Evolutionary conservation across 2,113 vertebrate species (phyloP), one percentile per base, ranked within the genome.

Genomic region (Saccopteryx bilineata): DNA sequence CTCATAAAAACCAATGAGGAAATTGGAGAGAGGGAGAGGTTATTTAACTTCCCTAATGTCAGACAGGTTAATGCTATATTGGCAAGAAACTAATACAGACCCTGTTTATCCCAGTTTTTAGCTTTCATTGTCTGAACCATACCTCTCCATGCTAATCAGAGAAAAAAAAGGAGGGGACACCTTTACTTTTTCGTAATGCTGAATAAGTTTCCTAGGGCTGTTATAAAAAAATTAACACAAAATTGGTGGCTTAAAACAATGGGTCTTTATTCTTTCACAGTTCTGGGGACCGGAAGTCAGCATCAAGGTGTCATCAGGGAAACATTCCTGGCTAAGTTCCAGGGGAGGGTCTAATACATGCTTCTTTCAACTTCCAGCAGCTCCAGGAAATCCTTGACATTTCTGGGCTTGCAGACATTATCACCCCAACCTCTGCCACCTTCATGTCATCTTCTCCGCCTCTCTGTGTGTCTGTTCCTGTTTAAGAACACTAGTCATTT

Each of bases 341-440:
- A 13, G 7, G 31, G 54, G 17, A 46, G 39, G 18, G 2, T 3
- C 9, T 9, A 1, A 11, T 18, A n/a, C 17, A 10, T 12, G 13
- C 28, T 63, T 52, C 52, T 56, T 4, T 9, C 1, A 21, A 24
- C 26, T 56, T 17, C 33, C 26, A 26, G 11, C 12, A 50, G 56
- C 54, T 61, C 48, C 4, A 0, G 2, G 76, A 61, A 52, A 0
- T 31, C 46, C 7, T 1, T 24, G 79, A 10, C 56, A 5, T 23
- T 4, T 4, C 33, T 18, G 8, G 5, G 8, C 26, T 71, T 54
- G 4, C 7, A 14, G 15, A 31, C 11, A 7, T 6, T 6, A 5
- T 39, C 33, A 6, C 33, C 14, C 66, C 1, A 21, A 10, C 2
- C 21, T 15, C 63, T 23, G 7, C 11, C 3, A 18, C 33, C 63